Base-by-base conservation (phyloP, 2,888 invertebrate species). In the Sisyra terminalis region DNA sequence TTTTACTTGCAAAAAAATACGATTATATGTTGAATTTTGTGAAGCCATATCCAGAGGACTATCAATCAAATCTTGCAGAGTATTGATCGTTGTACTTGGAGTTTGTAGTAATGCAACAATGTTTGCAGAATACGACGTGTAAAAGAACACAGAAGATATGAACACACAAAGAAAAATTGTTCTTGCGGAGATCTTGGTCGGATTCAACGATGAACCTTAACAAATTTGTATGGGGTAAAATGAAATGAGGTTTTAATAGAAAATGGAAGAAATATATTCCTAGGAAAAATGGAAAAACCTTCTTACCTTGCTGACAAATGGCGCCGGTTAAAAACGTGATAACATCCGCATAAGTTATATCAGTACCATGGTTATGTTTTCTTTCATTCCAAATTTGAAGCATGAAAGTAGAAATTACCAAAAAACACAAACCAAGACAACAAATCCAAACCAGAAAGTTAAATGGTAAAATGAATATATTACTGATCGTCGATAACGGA, bases 71-170 rank as follows among this genome's bases (percentile, higher is more conserved):
- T 81, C 79, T 2, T 69, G 62, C 7, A 79, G 53, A 0, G 73
- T 75, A 50, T 67, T 68, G 44, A 83, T 78, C 48, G 73, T 71
- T 2, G 71, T 70, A 1, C 80, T 78, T 17, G 81, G 78, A 0
- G 81, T 78, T 54, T 82, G 81, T 1, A 83, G 63, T 2, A 83
- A 58, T 1, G 80, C 78, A 0, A 83, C 82, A 39, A 83, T 82
- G 51, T 80, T 81, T 0, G 82, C 82, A 1, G 82, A 73, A 52
- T 80, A 83, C 1, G 82, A 78, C 0, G 78, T 77, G 53, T 80
- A 82, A 1, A 83, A 61, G 50, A 80, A 82, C 63, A 82, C 71
- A 3, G 76, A 59, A 0, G 77, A 66, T 6, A 77, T 55, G 48
- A 78, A 73, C 1, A 76, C 59, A 32, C 77, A 63, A 43, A 82